Conservation (phyloP, 1,140 invertebrate species). For the Teleogryllus occipitalis region DNA sequence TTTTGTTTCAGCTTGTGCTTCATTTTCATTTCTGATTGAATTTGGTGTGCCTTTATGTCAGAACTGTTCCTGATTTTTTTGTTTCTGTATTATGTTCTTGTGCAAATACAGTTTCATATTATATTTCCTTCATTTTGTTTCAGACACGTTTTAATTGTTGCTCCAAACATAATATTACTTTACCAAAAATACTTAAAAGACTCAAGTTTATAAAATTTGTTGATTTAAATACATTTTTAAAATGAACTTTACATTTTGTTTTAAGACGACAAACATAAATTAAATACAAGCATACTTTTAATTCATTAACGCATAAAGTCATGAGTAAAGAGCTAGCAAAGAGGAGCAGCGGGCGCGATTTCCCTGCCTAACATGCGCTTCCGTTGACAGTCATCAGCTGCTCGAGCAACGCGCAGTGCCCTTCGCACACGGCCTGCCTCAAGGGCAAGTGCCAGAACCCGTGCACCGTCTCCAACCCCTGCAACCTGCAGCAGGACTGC, state of each 20-base stretch:
- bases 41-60: background rate
- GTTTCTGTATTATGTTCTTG: background rate
- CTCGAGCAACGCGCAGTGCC: constrained; percentile 58
- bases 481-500: constrained; percentile 56
- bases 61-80: background rate
- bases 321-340: background rate
- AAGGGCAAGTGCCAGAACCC: constrained; percentile 67
- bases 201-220: background rate
- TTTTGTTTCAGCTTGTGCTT: constrained; percentile 1
- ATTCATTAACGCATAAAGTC: too few species aligned
- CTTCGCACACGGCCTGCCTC: constrained; percentile 64
- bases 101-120: background rate
- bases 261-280: too few species aligned
- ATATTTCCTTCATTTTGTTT: background rate
- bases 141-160: background rate
- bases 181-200: background rate
- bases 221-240: background rate
- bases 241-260: too few species aligned
- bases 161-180: background rate
- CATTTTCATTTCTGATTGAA: background rate
- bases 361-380: background rate
- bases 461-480: constrained; percentile 58
- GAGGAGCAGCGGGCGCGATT: background rate
- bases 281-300: too few species aligned
- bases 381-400: constrained; percentile 55